These are phyloP conservation scores for Capreolus pygargus DNA, from an alignment of 2,113 vertebrate species.

Conservation along the genomic window DNA sequence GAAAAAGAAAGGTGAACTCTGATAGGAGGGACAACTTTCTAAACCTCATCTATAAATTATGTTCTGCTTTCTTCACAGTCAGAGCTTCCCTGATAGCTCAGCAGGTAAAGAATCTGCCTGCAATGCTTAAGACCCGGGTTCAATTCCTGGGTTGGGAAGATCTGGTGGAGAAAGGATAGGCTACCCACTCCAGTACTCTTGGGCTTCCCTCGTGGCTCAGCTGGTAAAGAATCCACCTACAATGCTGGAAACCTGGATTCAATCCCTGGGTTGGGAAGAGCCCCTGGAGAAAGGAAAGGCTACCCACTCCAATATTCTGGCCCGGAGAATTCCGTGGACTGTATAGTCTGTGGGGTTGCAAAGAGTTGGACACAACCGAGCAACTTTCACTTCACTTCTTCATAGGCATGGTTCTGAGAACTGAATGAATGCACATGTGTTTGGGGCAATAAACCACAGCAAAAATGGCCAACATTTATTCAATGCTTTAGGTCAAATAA, in stretches of 20 bases:
- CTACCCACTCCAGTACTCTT: not conserved
- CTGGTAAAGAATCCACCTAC: fast-evolving
- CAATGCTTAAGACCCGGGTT: not conserved
- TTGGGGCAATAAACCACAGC: not conserved
- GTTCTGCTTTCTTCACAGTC: not conserved
- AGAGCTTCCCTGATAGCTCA: not conserved
- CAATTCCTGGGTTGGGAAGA: not conserved
- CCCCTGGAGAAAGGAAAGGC: not conserved
- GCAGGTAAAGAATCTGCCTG: not conserved
- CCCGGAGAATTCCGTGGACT: not conserved
- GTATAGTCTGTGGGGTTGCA: not conserved
- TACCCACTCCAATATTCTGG: not conserved
- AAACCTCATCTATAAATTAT: not conserved
- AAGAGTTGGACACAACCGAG: not conserved
- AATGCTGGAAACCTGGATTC: not conserved
- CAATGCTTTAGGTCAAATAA: not conserved
- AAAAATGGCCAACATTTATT: not conserved
- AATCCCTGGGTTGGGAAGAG: not conserved
- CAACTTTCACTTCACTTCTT: not conserved
- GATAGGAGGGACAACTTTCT: not conserved
- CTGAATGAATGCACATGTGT: not conserved
- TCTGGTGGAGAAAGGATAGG: not conserved
- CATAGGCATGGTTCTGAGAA: not conserved
- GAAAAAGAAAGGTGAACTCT: not conserved
- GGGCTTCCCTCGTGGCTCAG: not conserved